Conservation (phyloP, 2,797 vertebrate species). For the Premnoplex brunnescens region DNA sequence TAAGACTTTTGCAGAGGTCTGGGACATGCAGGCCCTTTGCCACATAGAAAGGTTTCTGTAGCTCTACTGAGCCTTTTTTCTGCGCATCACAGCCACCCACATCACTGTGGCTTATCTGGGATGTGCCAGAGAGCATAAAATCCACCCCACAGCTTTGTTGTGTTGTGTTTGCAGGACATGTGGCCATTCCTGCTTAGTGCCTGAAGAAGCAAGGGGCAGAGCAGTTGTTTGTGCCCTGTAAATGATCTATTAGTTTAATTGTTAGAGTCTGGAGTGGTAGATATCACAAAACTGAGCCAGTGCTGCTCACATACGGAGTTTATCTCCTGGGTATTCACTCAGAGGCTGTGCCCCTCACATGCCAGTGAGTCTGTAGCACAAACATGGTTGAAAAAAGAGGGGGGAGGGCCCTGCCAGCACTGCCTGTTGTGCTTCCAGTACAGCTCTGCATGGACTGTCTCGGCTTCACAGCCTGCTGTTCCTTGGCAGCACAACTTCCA, state of each 20-base stretch:
- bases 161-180: neutral
- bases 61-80: neutral
- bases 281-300: neutral
- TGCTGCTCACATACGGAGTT: neutral
- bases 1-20: neutral
- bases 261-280: neutral
- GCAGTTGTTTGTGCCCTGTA: neutral
- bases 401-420: neutral
- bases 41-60: neutral
- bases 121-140: neutral
- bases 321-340: neutral
- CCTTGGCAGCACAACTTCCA: accelerated
- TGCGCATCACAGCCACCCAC: neutral
- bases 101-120: neutral
- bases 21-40: neutral
- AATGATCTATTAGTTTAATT: neutral
- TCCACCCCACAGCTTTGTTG: neutral
- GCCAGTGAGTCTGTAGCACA: neutral
- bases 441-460: neutral
- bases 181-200: neutral
- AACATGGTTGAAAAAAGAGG: accelerated
- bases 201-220: neutral
- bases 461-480: accelerated
- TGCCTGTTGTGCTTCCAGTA: neutral
- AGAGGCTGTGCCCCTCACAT: neutral